A percentile compares a stretch with the other conserved stretches of the same genome.
These are phyloP conservation scores for Ormyrus rosae DNA, from an alignment of 2,888 invertebrate species.

Conservation along the genomic window DNA sequence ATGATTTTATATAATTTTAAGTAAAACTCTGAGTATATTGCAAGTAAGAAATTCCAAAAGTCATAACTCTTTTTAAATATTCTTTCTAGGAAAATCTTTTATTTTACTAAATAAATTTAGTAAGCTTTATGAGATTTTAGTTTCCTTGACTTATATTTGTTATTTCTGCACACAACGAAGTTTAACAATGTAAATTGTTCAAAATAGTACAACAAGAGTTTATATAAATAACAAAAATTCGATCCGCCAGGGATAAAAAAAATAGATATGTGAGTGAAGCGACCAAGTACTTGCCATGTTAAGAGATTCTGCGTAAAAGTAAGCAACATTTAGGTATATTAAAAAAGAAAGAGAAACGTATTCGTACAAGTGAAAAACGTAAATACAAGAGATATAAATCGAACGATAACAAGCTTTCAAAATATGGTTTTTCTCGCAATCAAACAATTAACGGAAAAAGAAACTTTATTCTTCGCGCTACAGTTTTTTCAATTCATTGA, in stretches of 20 bases:
- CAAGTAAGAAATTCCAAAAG: no score
- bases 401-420: slow-evolving; percentile 53
- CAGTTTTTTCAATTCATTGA: slow-evolving; percentile 17
- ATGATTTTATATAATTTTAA: no score
- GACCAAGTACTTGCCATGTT: slow-evolving; percentile 59
- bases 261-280: slow-evolving; percentile 50
- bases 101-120: slow-evolving; percentile 2
- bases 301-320: slow-evolving; percentile 57
- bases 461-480: slow-evolving; percentile 40
- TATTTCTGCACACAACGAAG: slow-evolving; percentile 2
- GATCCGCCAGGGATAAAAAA: slow-evolving; percentile 48
- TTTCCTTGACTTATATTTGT: background rate
- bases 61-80: no score
- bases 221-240: slow-evolving; percentile 12
- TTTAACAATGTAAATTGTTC: slow-evolving; percentile 3
- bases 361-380: slow-evolving; percentile 38
- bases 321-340: slow-evolving; percentile 51
- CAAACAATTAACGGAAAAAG: slow-evolving; percentile 46
- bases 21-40: no score
- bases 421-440: slow-evolving; percentile 46
- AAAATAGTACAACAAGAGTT: slow-evolving; percentile 1
- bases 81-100: background rate
- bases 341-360: slow-evolving; percentile 48
- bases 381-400: slow-evolving; percentile 50
- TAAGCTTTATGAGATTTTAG: slow-evolving; percentile 34